Conservation (phyloP, 2,797 vertebrate species). For the Sebastes iracundus region DNA sequence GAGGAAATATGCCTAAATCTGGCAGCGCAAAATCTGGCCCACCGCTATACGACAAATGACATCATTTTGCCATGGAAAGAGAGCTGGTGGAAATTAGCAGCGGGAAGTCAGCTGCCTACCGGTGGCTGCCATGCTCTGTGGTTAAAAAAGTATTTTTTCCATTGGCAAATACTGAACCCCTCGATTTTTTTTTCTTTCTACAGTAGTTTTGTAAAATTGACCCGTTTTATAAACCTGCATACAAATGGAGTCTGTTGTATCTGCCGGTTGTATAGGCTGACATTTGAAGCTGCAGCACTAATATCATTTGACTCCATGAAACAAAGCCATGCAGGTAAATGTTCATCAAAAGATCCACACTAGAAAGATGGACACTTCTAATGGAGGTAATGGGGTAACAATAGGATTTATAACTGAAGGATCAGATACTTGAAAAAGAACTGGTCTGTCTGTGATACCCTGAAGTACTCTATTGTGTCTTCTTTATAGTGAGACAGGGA, state of each 20-base stretch:
- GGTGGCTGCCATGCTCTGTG: slow-evolving; percentile 78
- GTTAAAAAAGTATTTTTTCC: slow-evolving; percentile 82
- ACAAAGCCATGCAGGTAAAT: not conserved
- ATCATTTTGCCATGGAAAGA: slow-evolving; percentile 83
- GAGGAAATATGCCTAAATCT: slow-evolving; percentile 43
- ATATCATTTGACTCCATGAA: not conserved
- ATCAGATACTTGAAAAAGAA: not conserved
- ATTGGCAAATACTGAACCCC: slow-evolving; percentile 74
- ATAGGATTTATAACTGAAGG: not conserved
- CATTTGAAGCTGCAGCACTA: not conserved
- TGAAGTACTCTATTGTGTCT: no score
- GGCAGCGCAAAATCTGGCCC: slow-evolving; percentile 40
- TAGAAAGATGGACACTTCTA: not conserved
- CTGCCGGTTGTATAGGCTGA: not conserved
- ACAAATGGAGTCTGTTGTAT: not conserved
- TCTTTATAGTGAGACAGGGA: no score
- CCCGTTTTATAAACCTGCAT: slow-evolving; percentile 55
- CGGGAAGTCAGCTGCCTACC: slow-evolving; percentile 70
- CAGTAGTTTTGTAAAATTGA: slow-evolving; percentile 65
- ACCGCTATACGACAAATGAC: slow-evolving; percentile 78
- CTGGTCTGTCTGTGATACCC: not conserved
- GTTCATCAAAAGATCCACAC: not conserved
- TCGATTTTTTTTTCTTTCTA: slow-evolving; percentile 58
- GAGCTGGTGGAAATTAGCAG: slow-evolving; percentile 74
- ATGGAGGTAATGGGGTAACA: not conserved